These are phyloP conservation scores for Pogonus chalceus DNA, from an alignment of 1,140 invertebrate species.

Conservation along the genomic window DNA sequence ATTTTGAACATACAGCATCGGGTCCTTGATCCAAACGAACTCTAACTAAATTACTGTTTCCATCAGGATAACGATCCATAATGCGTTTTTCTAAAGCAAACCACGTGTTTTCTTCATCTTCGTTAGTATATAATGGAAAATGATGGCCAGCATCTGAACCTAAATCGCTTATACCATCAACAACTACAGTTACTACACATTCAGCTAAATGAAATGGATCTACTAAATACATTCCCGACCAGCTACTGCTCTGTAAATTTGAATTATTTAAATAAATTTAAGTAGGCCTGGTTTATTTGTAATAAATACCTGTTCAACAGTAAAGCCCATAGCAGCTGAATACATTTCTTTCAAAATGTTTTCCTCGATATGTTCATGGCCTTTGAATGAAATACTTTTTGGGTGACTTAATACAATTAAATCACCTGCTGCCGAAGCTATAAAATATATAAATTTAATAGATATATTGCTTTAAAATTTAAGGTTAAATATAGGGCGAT, in stretches of 20 bases:
- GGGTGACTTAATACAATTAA: constrained; percentile 56
- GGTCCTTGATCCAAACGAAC: constrained; percentile 52
- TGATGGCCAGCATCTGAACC: constrained; percentile 41
- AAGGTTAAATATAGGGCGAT: background rate
- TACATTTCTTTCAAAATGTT: constrained; percentile 61
- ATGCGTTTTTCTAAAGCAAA: constrained; percentile 45
- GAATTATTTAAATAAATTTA: constrained; percentile 10
- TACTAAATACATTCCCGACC: constrained; percentile 57
- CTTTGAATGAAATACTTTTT: constrained; percentile 52
- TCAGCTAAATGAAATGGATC: constrained; percentile 69
- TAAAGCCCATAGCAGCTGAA: constrained; percentile 56
- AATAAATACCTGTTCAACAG: constrained; percentile 45
- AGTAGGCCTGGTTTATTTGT: too few species aligned
- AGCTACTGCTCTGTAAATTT: constrained; percentile 48
- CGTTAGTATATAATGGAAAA: constrained; percentile 51
- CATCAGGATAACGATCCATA: constrained; percentile 43
- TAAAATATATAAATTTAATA: constrained; percentile 22
- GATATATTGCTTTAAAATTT: background rate
- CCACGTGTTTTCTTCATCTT: constrained; percentile 53
- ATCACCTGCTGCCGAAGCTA: constrained; percentile 56
- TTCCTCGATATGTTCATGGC: constrained; percentile 46
- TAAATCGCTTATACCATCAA: constrained; percentile 56
- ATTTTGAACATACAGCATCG: constrained; percentile 43
- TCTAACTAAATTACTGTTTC: constrained; percentile 47
- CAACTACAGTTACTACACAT: constrained; percentile 59